Evolutionary conservation across 1,140 invertebrate genomes (phyloP), one percentile per base, ranked within the genome.

Genomic region (Papilio machaon): DNA sequence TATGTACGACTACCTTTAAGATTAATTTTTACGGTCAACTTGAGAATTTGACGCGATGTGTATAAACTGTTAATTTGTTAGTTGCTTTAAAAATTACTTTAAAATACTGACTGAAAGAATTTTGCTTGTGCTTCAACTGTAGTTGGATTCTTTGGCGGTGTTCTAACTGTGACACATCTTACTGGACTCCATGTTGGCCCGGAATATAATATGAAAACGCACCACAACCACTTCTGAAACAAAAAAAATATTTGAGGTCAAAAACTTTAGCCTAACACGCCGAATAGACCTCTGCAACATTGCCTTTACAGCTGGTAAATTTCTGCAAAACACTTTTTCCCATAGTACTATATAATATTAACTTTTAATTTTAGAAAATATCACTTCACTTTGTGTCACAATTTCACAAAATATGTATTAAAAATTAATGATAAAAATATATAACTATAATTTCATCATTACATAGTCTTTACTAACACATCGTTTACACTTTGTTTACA

Each of bases 81-180:
- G 10, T 43, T 58, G n/a, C 58, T 13, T 46, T 2, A 11, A 82
- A 43, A 49, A 38, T 38, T 73, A 30, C 13, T 70, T 23, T 35
- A 82, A 81, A 79, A 76, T 83, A 88, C 95, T 94, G 88, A 95
- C 95, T 95, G 95, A 85, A 95, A 95, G 82, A 94, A 95, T 87
- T 95, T 95, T 0, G 95, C 92, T 83, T 95, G 95, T 8, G 90
- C 89, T 86, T 94, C 91, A 15, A 95, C 87, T 0, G 89, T 89
- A 0, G 87, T 79, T 2, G 91, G 92, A n/a, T 84, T 89, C 38
- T 86, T 89, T 1, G 88, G 88, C 47, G 90, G 90, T 11, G 83
- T 83, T 7, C 84, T 86, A 2, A 90, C 84, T 30, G 88, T 83
- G 19, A 89, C 86, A 54, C 86, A 76, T 43, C 81, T 82, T 7